phyloP scores from a whole-genome alignment of 2,797 vertebrate species.

The Eulemur albifrons region DNA sequence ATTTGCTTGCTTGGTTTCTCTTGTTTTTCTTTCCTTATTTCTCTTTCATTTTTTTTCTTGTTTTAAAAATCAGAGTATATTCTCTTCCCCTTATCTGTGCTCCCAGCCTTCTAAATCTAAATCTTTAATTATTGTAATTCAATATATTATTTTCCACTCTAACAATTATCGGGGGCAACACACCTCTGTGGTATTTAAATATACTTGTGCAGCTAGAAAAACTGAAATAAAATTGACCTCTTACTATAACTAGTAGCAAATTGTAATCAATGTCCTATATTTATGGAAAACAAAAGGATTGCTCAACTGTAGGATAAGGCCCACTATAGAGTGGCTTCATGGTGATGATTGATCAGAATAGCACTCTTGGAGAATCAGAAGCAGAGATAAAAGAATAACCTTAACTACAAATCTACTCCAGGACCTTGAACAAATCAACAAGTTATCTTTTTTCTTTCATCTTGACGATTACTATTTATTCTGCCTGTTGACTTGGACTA shows the following conservation, averaged over 20 bases:
- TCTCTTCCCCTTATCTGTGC: background rate
- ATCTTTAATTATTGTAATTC: background rate
- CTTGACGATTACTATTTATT: constrained; percentile 16
- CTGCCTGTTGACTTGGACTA: background rate
- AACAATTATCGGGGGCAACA: background rate
- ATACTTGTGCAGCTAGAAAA: background rate
- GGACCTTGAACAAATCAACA: constrained; percentile 28
- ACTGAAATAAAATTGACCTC: background rate
- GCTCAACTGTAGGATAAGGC: background rate
- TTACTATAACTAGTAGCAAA: background rate
- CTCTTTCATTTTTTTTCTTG: background rate
- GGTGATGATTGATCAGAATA: background rate
- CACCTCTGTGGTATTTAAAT: background rate
- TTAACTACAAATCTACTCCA: background rate
- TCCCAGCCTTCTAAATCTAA: background rate
- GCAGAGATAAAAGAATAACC: constrained; percentile 21
- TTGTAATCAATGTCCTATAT: background rate
- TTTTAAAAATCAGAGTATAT: background rate
- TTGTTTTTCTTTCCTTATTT: background rate
- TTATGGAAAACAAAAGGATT: background rate
- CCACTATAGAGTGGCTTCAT: background rate
- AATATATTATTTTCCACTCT: background rate
- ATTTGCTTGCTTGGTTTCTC: background rate
- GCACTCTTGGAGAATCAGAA: background rate
- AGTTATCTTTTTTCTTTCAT: background rate